Evolutionary conservation across 1,140 invertebrate genomes (phyloP).

Genomic region (Alviniconcha marisindica): DNA sequence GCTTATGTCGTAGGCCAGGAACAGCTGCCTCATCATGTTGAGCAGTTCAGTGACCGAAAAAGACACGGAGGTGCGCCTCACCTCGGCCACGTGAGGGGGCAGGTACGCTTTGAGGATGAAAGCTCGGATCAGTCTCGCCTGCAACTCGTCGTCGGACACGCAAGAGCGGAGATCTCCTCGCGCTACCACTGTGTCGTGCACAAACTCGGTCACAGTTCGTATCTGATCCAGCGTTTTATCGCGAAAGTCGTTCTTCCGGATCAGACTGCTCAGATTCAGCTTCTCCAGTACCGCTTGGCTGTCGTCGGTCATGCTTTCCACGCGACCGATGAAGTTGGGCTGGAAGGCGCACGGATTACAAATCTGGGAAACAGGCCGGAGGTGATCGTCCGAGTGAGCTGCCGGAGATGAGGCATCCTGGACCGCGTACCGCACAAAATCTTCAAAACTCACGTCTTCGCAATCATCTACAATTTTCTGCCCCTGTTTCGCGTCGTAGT

Average conservation of each 20-base stretch:
- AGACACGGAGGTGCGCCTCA: too few species aligned
- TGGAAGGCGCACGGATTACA: constrained; percentile 42
- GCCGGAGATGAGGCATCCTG: neutral
- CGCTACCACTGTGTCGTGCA: constrained; percentile 16
- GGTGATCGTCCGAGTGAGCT: constrained; percentile 34
- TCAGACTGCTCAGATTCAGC: neutral
- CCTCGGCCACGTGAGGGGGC: neutral
- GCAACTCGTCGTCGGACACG: constrained; percentile 14
- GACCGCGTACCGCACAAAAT: constrained; percentile 43
- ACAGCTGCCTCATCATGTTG: constrained; percentile 10
- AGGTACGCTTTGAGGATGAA: constrained; percentile 42
- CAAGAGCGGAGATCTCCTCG: neutral
- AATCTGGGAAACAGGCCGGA: constrained; percentile 12
- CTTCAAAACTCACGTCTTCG: constrained; percentile 45
- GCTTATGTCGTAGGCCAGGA: constrained; percentile 7
- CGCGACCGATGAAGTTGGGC: constrained; percentile 40
- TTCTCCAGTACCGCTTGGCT: constrained; percentile 16
- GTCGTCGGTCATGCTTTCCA: constrained; percentile 40
- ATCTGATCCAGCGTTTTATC: constrained; percentile 22
- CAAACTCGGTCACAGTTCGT: constrained; percentile 31
- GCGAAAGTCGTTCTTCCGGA: neutral
- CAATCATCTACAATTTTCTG: neutral
- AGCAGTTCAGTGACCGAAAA: neutral
- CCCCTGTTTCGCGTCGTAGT: neutral
- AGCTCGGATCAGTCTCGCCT: constrained; percentile 19